Percentiles rank a stretch among this genome's conserved stretches.
These are phyloP conservation scores for Metridium senile DNA, from an alignment of 92 coral and sea anemone genomes.

Conservation along the genomic window DNA sequence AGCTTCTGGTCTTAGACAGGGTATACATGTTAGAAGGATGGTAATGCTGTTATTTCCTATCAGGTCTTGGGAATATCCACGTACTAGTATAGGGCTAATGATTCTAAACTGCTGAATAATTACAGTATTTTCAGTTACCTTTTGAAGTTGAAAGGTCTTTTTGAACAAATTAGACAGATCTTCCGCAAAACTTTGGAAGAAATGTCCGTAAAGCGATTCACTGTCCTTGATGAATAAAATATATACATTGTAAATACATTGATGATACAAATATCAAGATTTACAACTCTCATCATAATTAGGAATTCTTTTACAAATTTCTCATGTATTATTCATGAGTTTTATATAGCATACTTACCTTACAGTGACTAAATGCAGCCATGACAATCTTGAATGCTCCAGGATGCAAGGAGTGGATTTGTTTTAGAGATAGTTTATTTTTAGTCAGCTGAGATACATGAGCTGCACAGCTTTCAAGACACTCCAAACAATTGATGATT, in stretches of 20 bases:
- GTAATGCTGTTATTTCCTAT: too few relatives aligned
- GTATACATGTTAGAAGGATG: too few relatives aligned
- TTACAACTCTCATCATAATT: too few relatives aligned
- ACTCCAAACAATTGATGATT: conserved; percentile 58
- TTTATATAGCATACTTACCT: conserved; percentile 43
- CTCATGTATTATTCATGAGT: too few relatives aligned
- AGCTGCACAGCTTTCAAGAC: conserved; percentile 59
- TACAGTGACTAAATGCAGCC: conserved; percentile 80
- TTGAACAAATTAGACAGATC: conserved; percentile 82
- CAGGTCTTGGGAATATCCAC: too few relatives aligned
- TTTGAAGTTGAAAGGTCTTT: conserved; percentile 85
- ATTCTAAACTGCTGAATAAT: background rate
- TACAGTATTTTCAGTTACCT: conserved; percentile 50
- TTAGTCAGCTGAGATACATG: conserved; percentile 38
- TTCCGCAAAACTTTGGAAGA: conserved; percentile 75
- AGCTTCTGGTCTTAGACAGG: too few relatives aligned
- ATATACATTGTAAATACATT: background rate
- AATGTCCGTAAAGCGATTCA: conserved; percentile 68
- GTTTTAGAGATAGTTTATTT: conserved; percentile 52
- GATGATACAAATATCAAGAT: too few relatives aligned
- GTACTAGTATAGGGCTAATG: too few relatives aligned
- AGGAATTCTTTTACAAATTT: too few relatives aligned
- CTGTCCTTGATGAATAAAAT: conserved; percentile 60
- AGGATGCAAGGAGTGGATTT: conserved; percentile 76
- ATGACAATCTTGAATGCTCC: conserved; percentile 65